Evolutionary conservation across 2,888 invertebrate species (phyloP), one percentile per base, ranked within the genome.

Genomic region (Lydus trimaculatus): DNA sequence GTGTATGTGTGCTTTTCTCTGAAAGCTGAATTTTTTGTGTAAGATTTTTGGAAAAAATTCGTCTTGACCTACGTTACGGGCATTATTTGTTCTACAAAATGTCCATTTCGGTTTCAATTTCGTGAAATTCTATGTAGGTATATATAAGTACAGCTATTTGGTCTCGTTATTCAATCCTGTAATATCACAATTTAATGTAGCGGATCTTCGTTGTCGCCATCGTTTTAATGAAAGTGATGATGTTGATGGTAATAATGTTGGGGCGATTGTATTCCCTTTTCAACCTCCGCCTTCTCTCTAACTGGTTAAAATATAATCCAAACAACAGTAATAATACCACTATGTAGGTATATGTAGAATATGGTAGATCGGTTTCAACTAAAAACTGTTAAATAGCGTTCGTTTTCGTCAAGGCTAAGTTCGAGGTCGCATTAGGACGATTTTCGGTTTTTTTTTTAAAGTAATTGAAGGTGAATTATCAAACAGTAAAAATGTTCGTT

Each of bases 41-140:
- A 7, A 1, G 43, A 17, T 43, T 43, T 43, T 7, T 43, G 11
- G 36, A 13, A 4, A 8, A 43, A 43, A 43, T 17, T 17, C 43
- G 36, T 9, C 17, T 63, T 69, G 69, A 69, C 69, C 69, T 69
- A 69, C 59, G 69, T 58, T 43, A 60, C 33, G 31, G 60, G 58
- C 69, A 66, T 69, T 66, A 63, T 69, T 63, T 43, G 43, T 43
- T 43, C 43, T 43, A 43, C 7, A 43, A 65, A 63, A 69, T 11
- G 33, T 33, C 33, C 59, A 33, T 70, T 70, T 70, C 70, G 70
- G 66, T 70, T 70, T 70, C 70, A 66, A 43, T 70, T 70, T 66
- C 66, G 58, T 70, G 70, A 61, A 70, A 65, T 65, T 31, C 31
- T 52, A 69, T 43, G 69, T 28, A 28, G 2, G 28, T 66, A 70